Percentiles rank a stretch among this genome's conserved stretches.
Conservation (phyloP, 2,888 invertebrate genomes). For the Tachystola acroxantha region DNA sequence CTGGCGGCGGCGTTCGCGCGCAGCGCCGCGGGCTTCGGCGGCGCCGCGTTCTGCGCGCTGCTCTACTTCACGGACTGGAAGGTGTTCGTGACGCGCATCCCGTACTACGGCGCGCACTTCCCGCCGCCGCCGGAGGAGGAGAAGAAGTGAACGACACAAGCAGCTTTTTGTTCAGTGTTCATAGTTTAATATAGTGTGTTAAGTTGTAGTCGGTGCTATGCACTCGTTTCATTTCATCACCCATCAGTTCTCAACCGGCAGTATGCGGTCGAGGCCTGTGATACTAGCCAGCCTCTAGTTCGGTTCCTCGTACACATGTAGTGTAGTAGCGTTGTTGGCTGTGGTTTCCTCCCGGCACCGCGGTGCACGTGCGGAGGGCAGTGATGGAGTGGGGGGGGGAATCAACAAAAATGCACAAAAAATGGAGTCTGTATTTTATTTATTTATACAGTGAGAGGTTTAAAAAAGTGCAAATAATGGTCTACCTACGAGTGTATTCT, state of each 20-base stretch:
- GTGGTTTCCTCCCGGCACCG: too few species aligned
- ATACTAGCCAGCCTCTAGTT: too few species aligned
- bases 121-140: neutral
- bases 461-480: slow-evolving; percentile 68
- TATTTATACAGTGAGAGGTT: slow-evolving; percentile 32
- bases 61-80: slow-evolving; percentile 91
- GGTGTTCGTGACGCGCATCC: slow-evolving; percentile 83
- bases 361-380: too few species aligned
- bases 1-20: slow-evolving; percentile 72
- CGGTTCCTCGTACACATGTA: too few species aligned
- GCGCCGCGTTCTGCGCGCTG: slow-evolving; percentile 77
- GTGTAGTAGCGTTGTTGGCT: too few species aligned
- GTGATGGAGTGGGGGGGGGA: too few species aligned
- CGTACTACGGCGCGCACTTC: slow-evolving; percentile 84
- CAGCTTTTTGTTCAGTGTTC: neutral
- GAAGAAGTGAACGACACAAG: neutral
- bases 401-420: too few species aligned
- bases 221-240: neutral
- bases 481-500: slow-evolving; percentile 13
- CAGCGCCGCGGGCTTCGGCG: slow-evolving; percentile 81
- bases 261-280: too few species aligned
- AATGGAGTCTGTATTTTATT: slow-evolving; percentile 1
- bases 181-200: slow-evolving; percentile 6
- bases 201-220: neutral
- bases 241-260: too few species aligned